These are phyloP conservation scores for Corythoichthys intestinalis DNA, from an alignment of 2,113 vertebrate genomes.

Conservation along the genomic window DNA sequence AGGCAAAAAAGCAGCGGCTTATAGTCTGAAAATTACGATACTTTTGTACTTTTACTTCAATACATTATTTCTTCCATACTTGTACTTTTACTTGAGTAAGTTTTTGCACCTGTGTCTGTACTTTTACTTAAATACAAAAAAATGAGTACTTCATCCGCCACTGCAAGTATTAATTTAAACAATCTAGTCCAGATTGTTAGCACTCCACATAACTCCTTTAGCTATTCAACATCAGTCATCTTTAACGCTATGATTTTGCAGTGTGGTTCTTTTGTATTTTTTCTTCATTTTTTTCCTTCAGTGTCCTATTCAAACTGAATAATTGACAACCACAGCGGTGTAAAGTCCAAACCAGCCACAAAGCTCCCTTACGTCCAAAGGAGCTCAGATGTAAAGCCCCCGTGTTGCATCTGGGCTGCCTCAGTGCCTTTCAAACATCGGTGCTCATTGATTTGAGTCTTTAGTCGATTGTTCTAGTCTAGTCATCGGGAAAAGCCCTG, in stretches of 20 bases:
- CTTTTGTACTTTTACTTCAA: no score
- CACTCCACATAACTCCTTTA: no score
- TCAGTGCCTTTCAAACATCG: constrained; percentile 52
- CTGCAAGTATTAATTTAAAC: no score
- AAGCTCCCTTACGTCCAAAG: constrained; percentile 51
- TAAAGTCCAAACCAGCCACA: constrained; percentile 60
- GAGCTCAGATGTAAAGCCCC: constrained; percentile 58
- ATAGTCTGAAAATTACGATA: no score
- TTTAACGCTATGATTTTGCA: constrained; percentile 25
- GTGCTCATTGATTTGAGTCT: constrained; percentile 64
- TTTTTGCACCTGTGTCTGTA: no score
- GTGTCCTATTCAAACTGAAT: constrained; percentile 56
- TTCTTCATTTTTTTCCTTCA: constrained; percentile 1
- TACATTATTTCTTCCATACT: no score
- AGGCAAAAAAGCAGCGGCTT: no score
- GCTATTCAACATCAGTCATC: constrained; percentile 13
- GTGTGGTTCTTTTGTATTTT: constrained; percentile 5
- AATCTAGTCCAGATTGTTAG: no score
- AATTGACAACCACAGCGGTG: constrained; percentile 56
- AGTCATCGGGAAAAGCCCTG: constrained; percentile 58
- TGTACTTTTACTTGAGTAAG: no score
- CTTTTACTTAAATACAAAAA: no score
- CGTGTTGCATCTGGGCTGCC: constrained; percentile 42
- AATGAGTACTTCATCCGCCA: no score
- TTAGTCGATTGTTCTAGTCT: constrained; percentile 69